Conservation (phyloP, 1,140 invertebrate species). For the Cyphomyrmex costatus region DNA sequence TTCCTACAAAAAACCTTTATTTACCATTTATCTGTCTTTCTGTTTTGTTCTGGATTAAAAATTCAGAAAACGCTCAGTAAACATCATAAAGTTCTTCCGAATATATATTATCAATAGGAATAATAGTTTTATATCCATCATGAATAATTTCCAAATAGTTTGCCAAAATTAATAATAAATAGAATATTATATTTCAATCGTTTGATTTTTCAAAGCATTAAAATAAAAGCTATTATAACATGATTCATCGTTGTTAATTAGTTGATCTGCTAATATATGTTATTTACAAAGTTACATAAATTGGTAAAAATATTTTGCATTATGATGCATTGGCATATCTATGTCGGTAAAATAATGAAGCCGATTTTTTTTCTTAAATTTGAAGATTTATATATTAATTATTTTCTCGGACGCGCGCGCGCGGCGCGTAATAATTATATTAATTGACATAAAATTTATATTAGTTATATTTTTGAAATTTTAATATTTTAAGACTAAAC, state of each 20-base stretch:
- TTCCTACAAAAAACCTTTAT: slow-evolving; percentile 52
- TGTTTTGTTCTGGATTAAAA: slow-evolving; percentile 33
- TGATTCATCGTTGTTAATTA: slow-evolving; percentile 18
- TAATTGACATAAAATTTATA: slow-evolving; percentile 17
- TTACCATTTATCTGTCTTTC: slow-evolving; percentile 24
- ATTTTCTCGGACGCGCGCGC: slow-evolving; percentile 2
- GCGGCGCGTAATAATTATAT: slow-evolving; percentile 3
- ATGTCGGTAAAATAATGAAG: neutral
- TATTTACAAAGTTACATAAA: neutral
- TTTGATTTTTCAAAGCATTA: slow-evolving; percentile 3
- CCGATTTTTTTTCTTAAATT: neutral
- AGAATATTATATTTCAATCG: slow-evolving; percentile 24
- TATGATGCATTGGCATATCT: neutral
- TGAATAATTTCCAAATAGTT: slow-evolving; percentile 14
- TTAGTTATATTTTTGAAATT: neutral
- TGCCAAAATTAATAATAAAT: slow-evolving; percentile 12
- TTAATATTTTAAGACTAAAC: neutral
- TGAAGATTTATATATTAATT: neutral
- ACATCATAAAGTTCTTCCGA: slow-evolving; percentile 30
- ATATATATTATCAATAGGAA: slow-evolving; percentile 27
- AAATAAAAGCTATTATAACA: slow-evolving; percentile 29
- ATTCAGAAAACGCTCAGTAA: slow-evolving; percentile 24
- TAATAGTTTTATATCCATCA: neutral
- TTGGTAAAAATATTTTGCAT: slow-evolving; percentile 17
- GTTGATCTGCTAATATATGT: neutral